These are phyloP conservation scores for Drosophila atripex DNA, from an alignment of 2,888 invertebrate species.

Conservation along the genomic window DNA sequence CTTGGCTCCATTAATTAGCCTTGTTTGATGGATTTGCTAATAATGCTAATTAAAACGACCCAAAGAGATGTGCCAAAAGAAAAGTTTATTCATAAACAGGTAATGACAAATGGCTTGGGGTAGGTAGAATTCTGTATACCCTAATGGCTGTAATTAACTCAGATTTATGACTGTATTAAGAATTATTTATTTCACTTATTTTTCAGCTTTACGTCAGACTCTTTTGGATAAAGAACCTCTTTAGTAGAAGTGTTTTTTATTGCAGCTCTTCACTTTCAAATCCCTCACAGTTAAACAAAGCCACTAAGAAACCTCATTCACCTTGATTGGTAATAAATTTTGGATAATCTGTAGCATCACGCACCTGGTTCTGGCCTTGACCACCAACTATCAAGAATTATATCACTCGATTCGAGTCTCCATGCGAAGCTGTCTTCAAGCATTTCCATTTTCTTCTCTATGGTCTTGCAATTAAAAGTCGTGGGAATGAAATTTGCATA, in stretches of 20 bases:
- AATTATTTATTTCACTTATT: neutral
- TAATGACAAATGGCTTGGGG: neutral
- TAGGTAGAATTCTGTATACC: neutral
- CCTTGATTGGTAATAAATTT: constrained; percentile 17
- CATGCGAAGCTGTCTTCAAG: constrained; percentile 20
- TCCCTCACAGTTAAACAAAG: neutral
- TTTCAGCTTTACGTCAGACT: neutral
- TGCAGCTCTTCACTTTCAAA: neutral
- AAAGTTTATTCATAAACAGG: constrained; percentile 6
- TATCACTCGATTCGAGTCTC: constrained; percentile 16
- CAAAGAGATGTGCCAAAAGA: constrained; percentile 24
- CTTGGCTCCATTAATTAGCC: constrained; percentile 50
- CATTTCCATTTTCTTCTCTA: constrained; percentile 28
- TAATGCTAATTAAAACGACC: constrained; percentile 48
- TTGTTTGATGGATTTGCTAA: constrained; percentile 36
- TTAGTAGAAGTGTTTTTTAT: too few relatives aligned
- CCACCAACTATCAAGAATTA: constrained; percentile 52
- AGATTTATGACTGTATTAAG: constrained; percentile 2
- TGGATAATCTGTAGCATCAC: constrained; percentile 20
- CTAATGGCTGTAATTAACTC: neutral
- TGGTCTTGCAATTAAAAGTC: constrained; percentile 66
- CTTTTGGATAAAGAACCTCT: neutral
- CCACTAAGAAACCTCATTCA: constrained; percentile 1
- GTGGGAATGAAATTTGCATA: constrained; percentile 76
- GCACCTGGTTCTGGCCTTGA: constrained; percentile 34